Base-by-base conservation (phyloP, 2,888 invertebrate genomes). In the Ctenicera cuprea region DNA sequence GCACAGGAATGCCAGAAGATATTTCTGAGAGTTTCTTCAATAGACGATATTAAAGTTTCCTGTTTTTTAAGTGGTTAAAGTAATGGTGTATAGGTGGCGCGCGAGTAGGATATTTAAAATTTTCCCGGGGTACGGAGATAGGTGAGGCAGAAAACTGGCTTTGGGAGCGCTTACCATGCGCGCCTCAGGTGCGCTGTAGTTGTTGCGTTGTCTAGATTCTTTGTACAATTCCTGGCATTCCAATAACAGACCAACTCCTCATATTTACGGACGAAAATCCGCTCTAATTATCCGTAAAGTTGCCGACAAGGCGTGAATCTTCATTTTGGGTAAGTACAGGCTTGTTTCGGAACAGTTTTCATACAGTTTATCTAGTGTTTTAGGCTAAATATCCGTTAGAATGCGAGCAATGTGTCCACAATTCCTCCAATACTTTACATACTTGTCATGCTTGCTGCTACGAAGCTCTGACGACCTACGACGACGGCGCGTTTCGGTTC, bases 201-300 rank as follows among this genome's bases (percentile, higher is more conserved):
- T 91, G 92, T 92, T 94, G 94, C 95, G 95, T 95, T 95, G 95
- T 95, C 94, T 92, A 92, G 95, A 95, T 95, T 96, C 95, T 95
- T 95, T 95, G 94, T 95, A 95, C 94, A 95, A 96, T 96, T 95
- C 95, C 94, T 94, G 91, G 94, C 95, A 96, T 96, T 94, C 95
- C 95, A 94, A 91, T 91, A 91, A 91, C 90, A 90, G 90, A 90
- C 90, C 89, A 90, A 91, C 91, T 91, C 91, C 91, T 90, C 89
- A 90, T 91, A 91, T 91, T 90, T 91, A 91, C 91, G 90, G 89
- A 88, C 86, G 88, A 90, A 91, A 91, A 90, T 90, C 89, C 89
- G 88, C 90, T 89, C 91, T 91, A 91, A 91, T 91, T 91, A 90
- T 89, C 89, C 86, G 83, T 84, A 88, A 88, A 88, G 83, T 90